Base-by-base conservation (phyloP, 1,140 invertebrate species). In the Aplysia californica region DNA sequence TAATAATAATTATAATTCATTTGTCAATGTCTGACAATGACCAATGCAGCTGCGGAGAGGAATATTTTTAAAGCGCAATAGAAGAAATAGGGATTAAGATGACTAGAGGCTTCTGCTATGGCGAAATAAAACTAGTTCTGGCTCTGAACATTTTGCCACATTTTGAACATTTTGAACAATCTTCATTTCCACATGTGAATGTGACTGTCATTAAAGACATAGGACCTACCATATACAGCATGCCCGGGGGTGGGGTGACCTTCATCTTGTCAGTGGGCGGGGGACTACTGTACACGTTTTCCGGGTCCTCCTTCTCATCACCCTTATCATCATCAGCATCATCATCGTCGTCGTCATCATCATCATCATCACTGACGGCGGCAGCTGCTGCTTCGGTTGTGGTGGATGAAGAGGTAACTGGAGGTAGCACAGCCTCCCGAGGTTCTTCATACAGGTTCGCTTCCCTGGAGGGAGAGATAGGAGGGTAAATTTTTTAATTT, bases 231-330 rank as follows among this genome's bases (percentile, higher is more conserved):
- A 75, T 64, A 76, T 77, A 84, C 18, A 83, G 77, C 5, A 80
- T 66, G 36, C 68, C 69, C 18, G 81, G 75, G 59, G 77, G 76
- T 23, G 70, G 6, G 56, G 77, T 44, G 41, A 70, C 75, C 6
- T 80, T 59, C 41, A 80, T 77, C 71, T 82, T 78, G 33, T 83
- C 80, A 21, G 80, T 80, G 20, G 73, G 76, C 0, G 82, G 79
- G 4, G 77, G 56, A 70, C 82, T 76, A 73, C 84, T 83, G 5
- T 76, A 26, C 33, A 74, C 75, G 26, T 70, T 71, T 23, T 83
- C 82, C 23, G 81, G 56, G 33, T 76, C 69, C 15, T 75, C 75
- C 35, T 80, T 75, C 15, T 70, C 61, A 36, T 77, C 61, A 36
- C 1, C n/a, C n/a, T n/a, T n/a, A n/a, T n/a, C 44, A 50, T 50